Base-by-base conservation (phyloP, 2,888 invertebrate species). In the Crioceris asparagi region DNA sequence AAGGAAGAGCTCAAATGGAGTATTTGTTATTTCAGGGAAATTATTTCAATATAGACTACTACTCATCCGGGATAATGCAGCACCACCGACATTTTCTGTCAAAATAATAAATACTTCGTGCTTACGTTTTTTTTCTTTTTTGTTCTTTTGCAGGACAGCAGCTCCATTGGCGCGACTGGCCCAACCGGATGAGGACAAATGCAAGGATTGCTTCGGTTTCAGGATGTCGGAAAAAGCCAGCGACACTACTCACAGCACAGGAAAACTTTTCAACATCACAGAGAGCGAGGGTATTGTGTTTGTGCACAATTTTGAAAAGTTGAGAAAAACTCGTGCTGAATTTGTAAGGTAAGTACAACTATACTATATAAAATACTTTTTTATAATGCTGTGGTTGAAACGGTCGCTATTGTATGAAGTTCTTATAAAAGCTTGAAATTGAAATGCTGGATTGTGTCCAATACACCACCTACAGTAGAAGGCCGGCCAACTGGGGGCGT, bases 201-300 rank as follows among this genome's bases (percentile, higher is more conserved):
- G 48, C 0, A 51, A 50, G 8, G 46, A 46, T 12, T 43, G 45
- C 39, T 32, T 41, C 32, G 29, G 53, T 37, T 59, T 52, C 37
- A 35, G 29, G 11, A 43, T 56, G 26, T 39, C 38, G 5, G 45
- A 40, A 14, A 19, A 33, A 5, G 45, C 41, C 11, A 32, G 36
- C 17, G 32, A 18, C 21, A 27, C 17, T 16, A n/a, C n/a, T n/a
- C n/a, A n/a, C n/a, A n/a, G n/a, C n/a, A n/a, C 41, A 44, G 25
- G 56, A 52, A 6, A 12, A 29, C 69, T 69, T 6, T 74, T 75
- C 51, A 66, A 64, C 26, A 61, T 77, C 6, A 77, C 77, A 0
- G 49, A 54, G 8, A 51, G 44, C 1, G 71, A 67, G 23, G 77
- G 77, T 4, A 77, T 77, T 44, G 51, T 77, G 16, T 77, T 68